Evolutionary conservation across 2,888 invertebrate species (phyloP), one percentile per base, ranked within the genome.

Genomic region (Proisotoma minuta): DNA sequence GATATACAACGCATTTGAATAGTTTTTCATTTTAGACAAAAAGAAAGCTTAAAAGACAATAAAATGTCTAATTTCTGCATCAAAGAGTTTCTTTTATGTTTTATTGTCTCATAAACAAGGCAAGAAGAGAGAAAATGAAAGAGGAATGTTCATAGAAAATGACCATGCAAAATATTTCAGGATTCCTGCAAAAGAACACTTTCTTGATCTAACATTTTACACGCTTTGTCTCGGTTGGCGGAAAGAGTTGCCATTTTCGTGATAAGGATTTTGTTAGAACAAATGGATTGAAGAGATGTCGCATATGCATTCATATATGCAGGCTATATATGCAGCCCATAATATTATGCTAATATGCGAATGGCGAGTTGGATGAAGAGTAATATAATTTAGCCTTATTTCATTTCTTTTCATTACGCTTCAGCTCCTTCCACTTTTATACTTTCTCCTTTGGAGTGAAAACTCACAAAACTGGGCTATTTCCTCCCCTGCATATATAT

Each of bases 321-420:
- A n/a, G n/a, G n/a, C 23, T 26, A 22, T 52, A 3, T 54, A 8
- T 20, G 8, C n/a, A 22, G 53, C n/a, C 53, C 23, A 54, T 54
- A 23, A 29, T 39, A 34, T 54, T 54, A 54, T 54, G 53, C 39
- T 54, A 54, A 54, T 54, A 54, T 54, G n/a, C 23, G 53, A 54
- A 22, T 26, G 53, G 53, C 52, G 53, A 54, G 27, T 15, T 12
- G 29, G 52, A 52, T 27, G 29, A n/a, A 34, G 29, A 52, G 39
- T 54, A 54, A 18, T 34, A 54, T 54, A 54, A 54, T 54, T 54
- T 34, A 54, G 39, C 39, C 53, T 54, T 54, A 54, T 54, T 54
- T 54, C 53, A 54, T 54, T 54, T 52, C 26, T 52, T 52, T 52
- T 54, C 53, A 54, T 54, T 54, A 54, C 53, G 53, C 53, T 24